Evolutionary conservation across 1,140 invertebrate species (phyloP), one percentile per base, ranked within the genome.

Genomic region (Steinernema khuongi): DNA sequence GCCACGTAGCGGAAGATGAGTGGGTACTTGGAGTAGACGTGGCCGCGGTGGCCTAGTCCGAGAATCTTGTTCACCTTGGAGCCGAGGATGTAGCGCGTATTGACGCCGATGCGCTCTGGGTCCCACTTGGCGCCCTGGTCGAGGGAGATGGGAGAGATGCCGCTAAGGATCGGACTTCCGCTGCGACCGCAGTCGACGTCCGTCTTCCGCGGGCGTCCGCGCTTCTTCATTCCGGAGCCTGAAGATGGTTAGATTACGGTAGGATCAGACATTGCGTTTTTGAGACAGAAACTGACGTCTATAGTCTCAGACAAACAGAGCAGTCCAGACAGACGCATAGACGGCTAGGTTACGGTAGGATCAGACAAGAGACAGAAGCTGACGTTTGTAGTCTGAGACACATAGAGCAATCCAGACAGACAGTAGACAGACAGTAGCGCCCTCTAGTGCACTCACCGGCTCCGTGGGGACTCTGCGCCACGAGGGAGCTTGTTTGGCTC

Each of bases 31-130:
- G 50, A 60, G 50, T 60, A 60, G 4, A 60, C 50, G 50, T 60
- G 50, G 50, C 50, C 50, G 50, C 50, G 50, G 26, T 60, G 50
- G 7, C 50, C 50, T 22, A 60, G 19, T 4, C 50, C 50, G 50
- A 60, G 50, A 22, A 60, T 60, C 22, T 60, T 60, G 50, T 60
- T 60, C 14, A 60, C 50, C 50, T 60, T 60, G 7, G 50, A 60
- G 50, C 50, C 50, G 50, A 60, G 50, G 22, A 60, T 60, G 50
- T 60, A 60, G 7, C 50, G 50, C 50, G 50, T 60, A 22, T 60
- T 7, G 14, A 60, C 50, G 19, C 50, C 50, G 50, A 60, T 60
- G 4, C 50, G 11, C 11, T 60, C 50, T 14, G 50, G 50, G 19
- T 60, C 19, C 50, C 50, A 60, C 22, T 60, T 60, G 50, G 19